phyloP scores from a whole-genome alignment of 1,140 invertebrate species.

The Pseudoatta argentina region DNA sequence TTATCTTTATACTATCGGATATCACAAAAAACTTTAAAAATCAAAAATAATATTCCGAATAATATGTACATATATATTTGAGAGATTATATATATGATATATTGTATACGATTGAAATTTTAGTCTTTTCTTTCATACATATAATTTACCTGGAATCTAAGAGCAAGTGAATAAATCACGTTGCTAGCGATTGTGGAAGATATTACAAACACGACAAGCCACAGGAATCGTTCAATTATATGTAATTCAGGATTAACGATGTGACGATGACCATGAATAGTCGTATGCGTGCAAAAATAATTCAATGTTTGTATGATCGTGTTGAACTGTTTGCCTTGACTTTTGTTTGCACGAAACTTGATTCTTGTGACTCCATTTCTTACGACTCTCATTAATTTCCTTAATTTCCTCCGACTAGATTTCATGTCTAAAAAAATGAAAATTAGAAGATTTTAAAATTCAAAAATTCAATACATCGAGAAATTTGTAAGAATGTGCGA shows the following conservation, averaged over 20 bases:
- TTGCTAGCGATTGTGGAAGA: constrained; percentile 17
- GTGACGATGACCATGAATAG: constrained; percentile 47
- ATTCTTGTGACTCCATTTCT: neutral
- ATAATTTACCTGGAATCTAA: constrained; percentile 55
- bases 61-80: too few relatives aligned
- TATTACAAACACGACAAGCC: constrained; percentile 32
- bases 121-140: neutral
- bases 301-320: neutral
- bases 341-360: neutral
- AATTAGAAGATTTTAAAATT: constrained; percentile 13
- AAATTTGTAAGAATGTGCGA: too few relatives aligned
- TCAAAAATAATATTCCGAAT: neutral
- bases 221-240: constrained; percentile 41
- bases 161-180: constrained; percentile 24
- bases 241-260: constrained; percentile 46
- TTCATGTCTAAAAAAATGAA: constrained; percentile 4
- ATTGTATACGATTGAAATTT: too few relatives aligned
- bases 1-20: neutral
- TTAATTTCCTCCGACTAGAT: neutral
- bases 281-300: constrained; percentile 42
- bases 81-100: too few relatives aligned
- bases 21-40: neutral
- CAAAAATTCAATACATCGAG: neutral
- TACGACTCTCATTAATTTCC: constrained; percentile 1
- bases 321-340: constrained; percentile 9